A percentile compares a stretch with the other conserved stretches of the same genome.
Evolutionary conservation across 2,797 vertebrate genomes (phyloP).

Genomic region (Protonibea diacanthus): DNA sequence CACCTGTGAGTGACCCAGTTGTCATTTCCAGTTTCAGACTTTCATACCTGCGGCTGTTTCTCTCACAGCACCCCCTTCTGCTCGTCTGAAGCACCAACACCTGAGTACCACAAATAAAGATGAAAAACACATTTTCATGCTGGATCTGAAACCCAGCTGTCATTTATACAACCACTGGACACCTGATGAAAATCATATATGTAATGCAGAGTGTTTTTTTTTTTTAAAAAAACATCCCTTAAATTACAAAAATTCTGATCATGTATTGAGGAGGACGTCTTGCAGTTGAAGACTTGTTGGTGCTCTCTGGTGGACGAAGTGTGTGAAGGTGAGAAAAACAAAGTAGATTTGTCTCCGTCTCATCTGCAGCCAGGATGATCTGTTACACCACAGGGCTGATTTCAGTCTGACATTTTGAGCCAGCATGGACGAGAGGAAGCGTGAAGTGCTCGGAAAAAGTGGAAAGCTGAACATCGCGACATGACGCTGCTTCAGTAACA

Average conservation of each 20-base stretch:
- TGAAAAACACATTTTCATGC: background rate
- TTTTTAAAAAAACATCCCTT: no score
- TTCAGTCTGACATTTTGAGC: no score
- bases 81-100: background rate
- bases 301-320: background rate
- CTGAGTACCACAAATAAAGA: background rate
- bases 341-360: no score
- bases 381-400: no score
- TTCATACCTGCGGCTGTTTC: background rate
- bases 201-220: no score
- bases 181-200: no score
- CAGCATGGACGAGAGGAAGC: no score
- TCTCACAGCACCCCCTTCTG: constrained; percentile 31
- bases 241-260: no score
- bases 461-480: no score
- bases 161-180: background rate
- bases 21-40: background rate
- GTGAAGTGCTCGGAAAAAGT: no score
- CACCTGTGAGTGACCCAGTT: constrained; percentile 15
- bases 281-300: background rate
- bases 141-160: background rate
- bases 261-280: background rate
- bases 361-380: background rate
- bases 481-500: background rate
- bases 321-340: background rate